Evolutionary conservation across 2,797 vertebrate species (phyloP).

Genomic region (Halcyon smyrnensis): DNA sequence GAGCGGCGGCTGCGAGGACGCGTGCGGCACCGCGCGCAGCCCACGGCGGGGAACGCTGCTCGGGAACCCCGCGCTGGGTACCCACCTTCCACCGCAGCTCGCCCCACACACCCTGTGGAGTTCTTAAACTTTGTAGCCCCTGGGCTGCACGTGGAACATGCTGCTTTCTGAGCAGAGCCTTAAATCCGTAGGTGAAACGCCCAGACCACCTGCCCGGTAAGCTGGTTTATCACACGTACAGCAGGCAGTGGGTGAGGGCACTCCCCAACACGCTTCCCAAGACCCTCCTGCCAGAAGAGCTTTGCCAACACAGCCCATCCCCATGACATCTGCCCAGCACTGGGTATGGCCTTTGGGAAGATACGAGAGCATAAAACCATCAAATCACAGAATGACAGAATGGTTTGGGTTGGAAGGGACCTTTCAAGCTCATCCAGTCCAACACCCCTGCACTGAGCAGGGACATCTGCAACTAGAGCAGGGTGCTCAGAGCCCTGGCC

Average conservation of each 20-base stretch:
- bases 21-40: accelerated
- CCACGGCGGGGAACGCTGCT: neutral
- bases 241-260: neutral
- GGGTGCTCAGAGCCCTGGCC: neutral
- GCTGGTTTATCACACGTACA: neutral
- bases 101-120: accelerated
- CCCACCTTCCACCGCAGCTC: accelerated
- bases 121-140: neutral
- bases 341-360: neutral
- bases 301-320: neutral
- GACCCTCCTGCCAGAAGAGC: neutral
- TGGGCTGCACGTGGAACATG: accelerated
- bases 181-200: neutral
- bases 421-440: neutral
- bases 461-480: neutral
- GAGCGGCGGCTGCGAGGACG: neutral
- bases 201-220: neutral
- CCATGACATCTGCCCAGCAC: accelerated
- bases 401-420: neutral
- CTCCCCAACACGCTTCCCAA: accelerated
- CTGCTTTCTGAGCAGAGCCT: neutral
- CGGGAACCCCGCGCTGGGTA: accelerated
- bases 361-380: accelerated
- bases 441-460: neutral
- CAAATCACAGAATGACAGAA: neutral